These are phyloP conservation scores for Onychomys leucogaster DNA, from an alignment of 2,797 vertebrate species.

Conservation along the genomic window DNA sequence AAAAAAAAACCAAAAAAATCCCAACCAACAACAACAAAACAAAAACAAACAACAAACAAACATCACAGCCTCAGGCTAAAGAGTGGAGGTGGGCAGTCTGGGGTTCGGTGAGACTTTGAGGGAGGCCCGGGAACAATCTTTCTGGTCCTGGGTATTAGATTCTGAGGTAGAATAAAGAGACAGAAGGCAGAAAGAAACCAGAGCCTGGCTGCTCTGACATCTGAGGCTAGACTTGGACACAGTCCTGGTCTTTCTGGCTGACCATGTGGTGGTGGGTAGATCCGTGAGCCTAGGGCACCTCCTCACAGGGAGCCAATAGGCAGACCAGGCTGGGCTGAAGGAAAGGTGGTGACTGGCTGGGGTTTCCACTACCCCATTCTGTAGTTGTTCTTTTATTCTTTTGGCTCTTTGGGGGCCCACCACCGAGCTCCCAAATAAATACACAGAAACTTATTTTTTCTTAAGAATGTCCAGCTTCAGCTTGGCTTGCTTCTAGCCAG, in stretches of 20 bases:
- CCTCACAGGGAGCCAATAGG: neutral
- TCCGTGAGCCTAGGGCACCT: neutral
- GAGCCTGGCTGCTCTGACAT: neutral
- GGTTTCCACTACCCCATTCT: neutral
- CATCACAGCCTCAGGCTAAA: neutral
- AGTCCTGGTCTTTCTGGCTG: neutral
- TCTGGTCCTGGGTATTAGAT: neutral
- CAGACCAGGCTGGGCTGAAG: neutral
- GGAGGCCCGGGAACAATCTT: neutral
- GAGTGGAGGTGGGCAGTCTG: neutral
- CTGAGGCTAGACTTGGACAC: neutral
- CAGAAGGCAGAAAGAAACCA: neutral
- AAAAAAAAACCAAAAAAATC: neutral
- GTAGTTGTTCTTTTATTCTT: neutral
- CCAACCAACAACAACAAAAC: neutral
- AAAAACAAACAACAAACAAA: neutral
- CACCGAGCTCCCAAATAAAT: neutral
- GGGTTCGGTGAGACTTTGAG: neutral
- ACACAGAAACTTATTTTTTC: neutral
- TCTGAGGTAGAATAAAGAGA: neutral
- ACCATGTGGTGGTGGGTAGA: accelerated
- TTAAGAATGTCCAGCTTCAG: neutral
- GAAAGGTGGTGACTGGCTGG: accelerated
- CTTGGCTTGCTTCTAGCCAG: neutral
- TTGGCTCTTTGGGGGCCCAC: neutral